Evolutionary conservation across 1,140 invertebrate species (phyloP).

Genomic region (Araneus ventricosus): DNA sequence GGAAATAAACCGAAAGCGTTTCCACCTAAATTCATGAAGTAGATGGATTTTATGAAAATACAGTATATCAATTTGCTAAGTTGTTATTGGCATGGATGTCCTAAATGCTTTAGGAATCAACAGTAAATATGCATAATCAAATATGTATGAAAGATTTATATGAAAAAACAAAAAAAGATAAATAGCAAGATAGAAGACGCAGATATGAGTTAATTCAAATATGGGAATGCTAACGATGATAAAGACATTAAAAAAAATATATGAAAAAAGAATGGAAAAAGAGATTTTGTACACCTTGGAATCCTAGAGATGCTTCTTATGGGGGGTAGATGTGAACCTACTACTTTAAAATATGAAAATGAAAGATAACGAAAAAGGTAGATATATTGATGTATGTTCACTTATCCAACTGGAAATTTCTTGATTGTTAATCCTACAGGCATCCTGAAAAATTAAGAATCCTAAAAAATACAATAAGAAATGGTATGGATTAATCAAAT

Average conservation of each 20-base stretch:
- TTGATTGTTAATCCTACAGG: too few species aligned
- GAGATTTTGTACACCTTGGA: constrained; percentile 21
- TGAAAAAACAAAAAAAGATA: constrained; percentile 20
- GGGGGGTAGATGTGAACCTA: constrained; percentile 18
- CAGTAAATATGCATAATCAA: constrained; percentile 11
- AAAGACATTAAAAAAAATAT: constrained; percentile 41
- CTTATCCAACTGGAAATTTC: too few species aligned
- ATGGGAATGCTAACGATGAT: constrained; percentile 22
- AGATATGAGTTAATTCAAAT: background rate
- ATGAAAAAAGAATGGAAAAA: constrained; percentile 39
- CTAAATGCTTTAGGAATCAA: background rate
- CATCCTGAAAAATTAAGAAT: constrained; percentile 25
- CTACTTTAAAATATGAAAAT: constrained; percentile 46
- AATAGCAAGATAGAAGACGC: background rate
- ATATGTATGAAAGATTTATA: background rate
- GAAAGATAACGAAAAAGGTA: background rate
- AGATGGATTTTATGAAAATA: constrained; percentile 31
- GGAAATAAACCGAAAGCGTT: background rate
- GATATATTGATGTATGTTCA: too few species aligned
- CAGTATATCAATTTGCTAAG: constrained; percentile 28
- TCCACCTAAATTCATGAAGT: too few species aligned
- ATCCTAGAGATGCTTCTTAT: constrained; percentile 33
- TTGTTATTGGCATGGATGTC: constrained; percentile 3
- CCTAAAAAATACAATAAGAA: constrained; percentile 26
- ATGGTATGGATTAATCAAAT: constrained; percentile 42